Evolutionary conservation across 1,140 invertebrate species (phyloP), one percentile per base, ranked within the genome.

Genomic region (Pogonognathellus flavescens): DNA sequence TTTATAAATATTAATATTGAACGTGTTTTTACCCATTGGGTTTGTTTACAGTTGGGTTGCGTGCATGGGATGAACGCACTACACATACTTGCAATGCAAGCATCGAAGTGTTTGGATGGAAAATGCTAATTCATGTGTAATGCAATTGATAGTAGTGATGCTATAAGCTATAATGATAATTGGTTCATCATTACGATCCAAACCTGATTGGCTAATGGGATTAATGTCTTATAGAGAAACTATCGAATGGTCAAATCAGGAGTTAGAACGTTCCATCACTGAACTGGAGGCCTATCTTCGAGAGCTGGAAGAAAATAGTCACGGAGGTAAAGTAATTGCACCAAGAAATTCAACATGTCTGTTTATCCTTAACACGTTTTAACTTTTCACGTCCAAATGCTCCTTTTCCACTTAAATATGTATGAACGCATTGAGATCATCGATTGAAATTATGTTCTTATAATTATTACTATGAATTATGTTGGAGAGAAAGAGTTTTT

Each of bases 231-330:
- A 14, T 83, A 89, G 88, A 66, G 88, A 89, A 62, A 87, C 86
- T 11, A 84, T 89, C 57, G 88, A 89, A 72, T 89, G 88, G 88
- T 88, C 88, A 55, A 89, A 89, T 83, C 31, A 80, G 41, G 88
- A 89, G 60, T 66, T 89, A 49, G 88, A 89, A 81, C 83, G 86
- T n/a, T 89, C 88, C 22, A 88, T 88, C 25, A 52, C 72, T 22
- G 88, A 89, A 72, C 57, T 89, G 70, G 88, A 88, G 82, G 60
- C 81, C 5, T 88, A 89, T 83, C 14, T 89, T 1, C 16, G 80
- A 13, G 88, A 89, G 57, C 72, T 89, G 62, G 88, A 89, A 59
- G 86, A 86, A 59, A 88, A 84, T 70, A 83, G 76, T 57, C 50
- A 80, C 72, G 86, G 84, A 83, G 87, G 88, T 87, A 84, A 66